These are phyloP conservation scores for Echinops telfairi DNA, from an alignment of 2,113 vertebrate species.

Conservation along the genomic window DNA sequence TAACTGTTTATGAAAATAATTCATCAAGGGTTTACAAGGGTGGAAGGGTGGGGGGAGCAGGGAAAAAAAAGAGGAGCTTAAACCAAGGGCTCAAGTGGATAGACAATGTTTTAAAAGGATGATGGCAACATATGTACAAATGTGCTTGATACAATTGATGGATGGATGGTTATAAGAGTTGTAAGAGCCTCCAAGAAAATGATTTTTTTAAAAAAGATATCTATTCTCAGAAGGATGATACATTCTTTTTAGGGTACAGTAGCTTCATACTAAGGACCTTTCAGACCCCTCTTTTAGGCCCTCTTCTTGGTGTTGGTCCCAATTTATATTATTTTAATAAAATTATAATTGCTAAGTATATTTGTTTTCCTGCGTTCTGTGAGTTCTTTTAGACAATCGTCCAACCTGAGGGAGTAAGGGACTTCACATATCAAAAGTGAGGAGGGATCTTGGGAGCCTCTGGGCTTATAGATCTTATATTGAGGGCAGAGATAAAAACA, in stretches of 20 bases:
- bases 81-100: too few relatives aligned
- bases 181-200: too few relatives aligned
- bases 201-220: too few relatives aligned
- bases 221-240: background rate
- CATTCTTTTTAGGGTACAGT: background rate
- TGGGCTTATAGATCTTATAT: background rate
- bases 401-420: background rate
- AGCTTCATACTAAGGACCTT: background rate
- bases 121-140: too few relatives aligned
- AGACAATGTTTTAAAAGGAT: too few relatives aligned
- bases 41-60: too few relatives aligned
- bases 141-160: too few relatives aligned
- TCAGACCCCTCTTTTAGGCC: background rate
- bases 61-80: too few relatives aligned
- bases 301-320: background rate
- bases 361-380: background rate
- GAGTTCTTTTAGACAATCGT: background rate
- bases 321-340: background rate
- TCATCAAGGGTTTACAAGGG: too few relatives aligned
- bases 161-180: too few relatives aligned
- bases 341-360: background rate
- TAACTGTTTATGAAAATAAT: too few relatives aligned
- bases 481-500: background rate
- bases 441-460: background rate
- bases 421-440: background rate